These are phyloP conservation scores for Herminia tarsipennalis DNA, from an alignment of 2,888 invertebrate species.

Conservation along the genomic window DNA sequence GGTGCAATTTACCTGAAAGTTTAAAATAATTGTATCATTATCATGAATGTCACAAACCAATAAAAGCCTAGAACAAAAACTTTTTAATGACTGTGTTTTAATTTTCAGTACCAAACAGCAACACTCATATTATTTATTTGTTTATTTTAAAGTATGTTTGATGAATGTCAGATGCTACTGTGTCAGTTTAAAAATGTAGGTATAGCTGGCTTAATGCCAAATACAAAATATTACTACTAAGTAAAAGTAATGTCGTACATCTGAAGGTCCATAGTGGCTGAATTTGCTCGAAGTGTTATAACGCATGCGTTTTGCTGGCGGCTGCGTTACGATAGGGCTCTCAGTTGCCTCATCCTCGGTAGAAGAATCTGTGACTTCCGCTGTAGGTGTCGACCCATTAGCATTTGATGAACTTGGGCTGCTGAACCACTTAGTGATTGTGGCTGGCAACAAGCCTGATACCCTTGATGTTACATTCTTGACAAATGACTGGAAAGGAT, in stretches of 20 bases:
- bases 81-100: too few relatives aligned
- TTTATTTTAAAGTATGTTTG: background rate
- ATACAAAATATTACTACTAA: background rate
- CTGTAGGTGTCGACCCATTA: slow-evolving; percentile 71
- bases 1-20: slow-evolving; percentile 48
- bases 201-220: background rate
- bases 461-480: slow-evolving; percentile 88
- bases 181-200: slow-evolving; percentile 3
- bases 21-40: background rate
- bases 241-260: slow-evolving; percentile 48
- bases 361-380: slow-evolving; percentile 71
- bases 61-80: too few relatives aligned
- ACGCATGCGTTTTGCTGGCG: slow-evolving; percentile 76
- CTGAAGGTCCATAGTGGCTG: slow-evolving; percentile 44
- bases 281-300: slow-evolving; percentile 47
- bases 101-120: too few relatives aligned
- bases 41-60: background rate
- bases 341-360: slow-evolving; percentile 69
- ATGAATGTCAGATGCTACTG: slow-evolving; percentile 1
- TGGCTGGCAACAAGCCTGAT: slow-evolving; percentile 87
- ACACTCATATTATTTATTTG: too few relatives aligned
- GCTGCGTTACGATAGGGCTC: slow-evolving; percentile 57
- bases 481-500: slow-evolving; percentile 87
- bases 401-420: slow-evolving; percentile 60
- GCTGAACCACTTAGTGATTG: slow-evolving; percentile 84